Percentiles rank a stretch among this genome's conserved stretches.
Evolutionary conservation across 2,797 vertebrate species (phyloP).

Genomic region (Lophura swinhoii): DNA sequence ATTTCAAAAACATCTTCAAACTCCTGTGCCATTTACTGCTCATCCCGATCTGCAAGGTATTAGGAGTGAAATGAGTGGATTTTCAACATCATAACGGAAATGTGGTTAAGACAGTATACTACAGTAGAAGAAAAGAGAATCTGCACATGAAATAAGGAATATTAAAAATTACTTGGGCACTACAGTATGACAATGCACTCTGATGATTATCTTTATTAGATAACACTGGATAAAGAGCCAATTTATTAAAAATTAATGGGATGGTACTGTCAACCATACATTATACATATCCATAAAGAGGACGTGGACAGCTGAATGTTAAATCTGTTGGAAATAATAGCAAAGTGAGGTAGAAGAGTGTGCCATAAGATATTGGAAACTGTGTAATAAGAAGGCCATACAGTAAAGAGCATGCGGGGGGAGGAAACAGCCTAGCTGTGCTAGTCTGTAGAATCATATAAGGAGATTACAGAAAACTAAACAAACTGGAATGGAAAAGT

Average conservation of each 20-base stretch:
- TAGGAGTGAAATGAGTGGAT: slow-evolving; percentile 48
- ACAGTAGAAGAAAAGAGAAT: slow-evolving; percentile 2
- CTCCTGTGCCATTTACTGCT: slow-evolving; percentile 39
- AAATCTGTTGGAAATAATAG: slow-evolving; percentile 76
- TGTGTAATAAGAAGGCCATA: slow-evolving; percentile 50
- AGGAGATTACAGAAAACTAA: slow-evolving; percentile 68
- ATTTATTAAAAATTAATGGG: slow-evolving; percentile 80
- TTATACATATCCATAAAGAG: slow-evolving; percentile 76
- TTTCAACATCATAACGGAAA: slow-evolving; percentile 73
- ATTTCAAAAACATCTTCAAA: slow-evolving; percentile 30
- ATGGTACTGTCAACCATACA: slow-evolving; percentile 72
- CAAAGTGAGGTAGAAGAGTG: slow-evolving; percentile 65
- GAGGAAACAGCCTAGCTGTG: slow-evolving; percentile 26
- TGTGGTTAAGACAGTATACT: slow-evolving; percentile 23
- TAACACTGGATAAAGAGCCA: slow-evolving; percentile 72
- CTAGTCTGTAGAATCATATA: slow-evolving; percentile 68
- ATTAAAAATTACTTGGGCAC: slow-evolving; percentile 70
- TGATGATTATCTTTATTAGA: slow-evolving; percentile 78
- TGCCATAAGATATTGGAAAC: slow-evolving; percentile 68
- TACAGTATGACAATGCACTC: slow-evolving; percentile 75
- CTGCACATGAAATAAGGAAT: slow-evolving; percentile 61
- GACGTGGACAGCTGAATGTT: slow-evolving; percentile 74
- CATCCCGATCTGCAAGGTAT: not conserved
- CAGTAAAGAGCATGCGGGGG: slow-evolving; percentile 27
- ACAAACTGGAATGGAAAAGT: slow-evolving; percentile 48